Conservation (phyloP, 2,797 vertebrate genomes). For the Anableps anableps region DNA sequence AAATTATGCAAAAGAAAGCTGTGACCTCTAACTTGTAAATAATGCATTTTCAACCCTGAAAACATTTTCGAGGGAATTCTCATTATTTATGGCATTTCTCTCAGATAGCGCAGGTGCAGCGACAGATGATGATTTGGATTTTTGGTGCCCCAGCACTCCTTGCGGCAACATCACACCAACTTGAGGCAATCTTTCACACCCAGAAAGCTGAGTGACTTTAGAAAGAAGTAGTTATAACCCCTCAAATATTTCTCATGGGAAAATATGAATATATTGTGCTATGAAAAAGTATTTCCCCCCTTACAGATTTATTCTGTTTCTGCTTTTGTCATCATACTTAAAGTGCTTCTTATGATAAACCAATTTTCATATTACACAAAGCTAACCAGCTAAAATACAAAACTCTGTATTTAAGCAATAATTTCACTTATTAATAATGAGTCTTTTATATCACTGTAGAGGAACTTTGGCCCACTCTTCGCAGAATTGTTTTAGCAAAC, state of each 20-base stretch:
- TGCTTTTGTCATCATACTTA: background rate
- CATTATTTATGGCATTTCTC: conserved; percentile 23
- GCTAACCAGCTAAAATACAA: background rate
- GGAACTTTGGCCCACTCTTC: background rate
- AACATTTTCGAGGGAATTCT: conserved; percentile 18
- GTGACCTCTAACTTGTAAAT: conserved; percentile 27
- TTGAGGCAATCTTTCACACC: conserved; percentile 38
- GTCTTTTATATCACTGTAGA: background rate
- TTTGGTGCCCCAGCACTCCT: conserved; percentile 13
- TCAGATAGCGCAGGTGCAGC: conserved; percentile 26
- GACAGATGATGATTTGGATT: conserved; percentile 39
- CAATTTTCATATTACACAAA: background rate
- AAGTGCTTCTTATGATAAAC: background rate
- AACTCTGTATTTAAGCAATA: background rate
- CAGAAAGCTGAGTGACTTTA: conserved; percentile 22
- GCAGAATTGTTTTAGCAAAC: no score
- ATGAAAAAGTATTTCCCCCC: background rate
- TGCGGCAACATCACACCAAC: conserved; percentile 27
- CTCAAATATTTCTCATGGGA: conserved; percentile 22
- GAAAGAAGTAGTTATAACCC: conserved; percentile 33
- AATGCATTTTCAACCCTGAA: conserved; percentile 11
- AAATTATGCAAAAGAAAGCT: conserved; percentile 21
- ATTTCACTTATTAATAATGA: background rate
- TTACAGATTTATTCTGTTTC: background rate
- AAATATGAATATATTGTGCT: background rate